phyloP scores from a whole-genome alignment of 2,888 invertebrate species.

The Hybos culiciformis region DNA sequence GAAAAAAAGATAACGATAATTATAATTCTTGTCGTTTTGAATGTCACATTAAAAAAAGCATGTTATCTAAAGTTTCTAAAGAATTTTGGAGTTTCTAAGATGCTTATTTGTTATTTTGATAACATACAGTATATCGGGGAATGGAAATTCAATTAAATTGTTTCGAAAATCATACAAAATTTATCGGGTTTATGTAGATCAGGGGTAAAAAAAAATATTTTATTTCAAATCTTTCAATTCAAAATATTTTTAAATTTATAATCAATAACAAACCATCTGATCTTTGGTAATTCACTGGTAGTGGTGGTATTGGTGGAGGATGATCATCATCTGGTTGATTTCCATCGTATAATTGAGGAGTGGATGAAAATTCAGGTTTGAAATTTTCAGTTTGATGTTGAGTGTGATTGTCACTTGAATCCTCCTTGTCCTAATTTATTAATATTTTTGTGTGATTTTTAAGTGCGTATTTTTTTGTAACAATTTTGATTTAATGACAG shows the following conservation, averaged over 20 bases:
- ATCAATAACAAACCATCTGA: slow-evolving; percentile 34
- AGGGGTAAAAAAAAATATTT: background rate
- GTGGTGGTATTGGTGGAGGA: slow-evolving; percentile 52
- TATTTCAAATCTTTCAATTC: slow-evolving; percentile 4
- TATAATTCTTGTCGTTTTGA: background rate
- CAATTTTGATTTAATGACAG: too few species aligned
- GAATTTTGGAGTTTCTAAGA: too few species aligned
- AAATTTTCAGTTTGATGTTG: slow-evolving; percentile 15
- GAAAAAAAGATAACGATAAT: background rate
- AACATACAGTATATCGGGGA: too few species aligned
- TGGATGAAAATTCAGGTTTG: slow-evolving; percentile 13
- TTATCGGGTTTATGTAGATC: too few species aligned
- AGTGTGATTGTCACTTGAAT: too few species aligned
- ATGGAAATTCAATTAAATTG: background rate
- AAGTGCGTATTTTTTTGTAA: too few species aligned
- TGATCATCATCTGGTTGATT: slow-evolving; percentile 37
- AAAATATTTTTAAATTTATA: slow-evolving; percentile 6
- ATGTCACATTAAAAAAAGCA: background rate
- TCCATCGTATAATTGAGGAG: background rate
- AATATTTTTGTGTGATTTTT: too few species aligned
- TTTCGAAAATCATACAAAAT: background rate
- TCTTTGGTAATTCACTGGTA: slow-evolving; percentile 46
- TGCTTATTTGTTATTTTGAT: too few species aligned
- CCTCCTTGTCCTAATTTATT: slow-evolving; percentile 9
- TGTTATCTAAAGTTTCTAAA: background rate